A percentile compares a stretch with the other conserved stretches of the same genome.
Conservation (phyloP, 2,797 vertebrate species). For the Falco columbarius region DNA sequence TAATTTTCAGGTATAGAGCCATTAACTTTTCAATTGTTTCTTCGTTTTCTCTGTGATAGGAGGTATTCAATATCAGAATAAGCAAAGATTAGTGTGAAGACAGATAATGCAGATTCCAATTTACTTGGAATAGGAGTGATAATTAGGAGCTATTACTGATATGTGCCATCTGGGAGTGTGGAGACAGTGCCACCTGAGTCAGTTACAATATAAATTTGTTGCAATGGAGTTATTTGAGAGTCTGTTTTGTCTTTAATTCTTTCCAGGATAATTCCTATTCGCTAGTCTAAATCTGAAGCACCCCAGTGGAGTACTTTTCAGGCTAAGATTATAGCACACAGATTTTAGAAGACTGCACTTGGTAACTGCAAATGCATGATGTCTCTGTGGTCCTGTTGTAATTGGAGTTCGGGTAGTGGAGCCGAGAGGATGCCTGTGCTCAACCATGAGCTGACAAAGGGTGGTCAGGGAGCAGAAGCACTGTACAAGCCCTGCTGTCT, state of each 20-base stretch:
- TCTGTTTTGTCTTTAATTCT: neutral
- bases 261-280: neutral
- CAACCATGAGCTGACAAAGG: rapidly evolving
- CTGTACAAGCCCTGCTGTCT: neutral
- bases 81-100: neutral
- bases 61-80: neutral
- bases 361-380: neutral
- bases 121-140: neutral
- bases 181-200: conserved; percentile 3
- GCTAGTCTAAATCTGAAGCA: neutral
- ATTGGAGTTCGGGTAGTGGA: neutral
- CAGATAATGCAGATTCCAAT: conserved; percentile 1
- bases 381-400: neutral
- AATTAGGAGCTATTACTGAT: conserved; percentile 46
- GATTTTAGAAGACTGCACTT: neutral
- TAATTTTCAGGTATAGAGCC: neutral
- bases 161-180: neutral
- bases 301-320: neutral
- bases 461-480: rapidly evolving
- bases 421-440: neutral
- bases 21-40: neutral
- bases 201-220: neutral
- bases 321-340: neutral
- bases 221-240: neutral
- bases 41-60: neutral